phyloP scores from a whole-genome alignment of 2,888 invertebrate species.

The Smittia sp. region DNA sequence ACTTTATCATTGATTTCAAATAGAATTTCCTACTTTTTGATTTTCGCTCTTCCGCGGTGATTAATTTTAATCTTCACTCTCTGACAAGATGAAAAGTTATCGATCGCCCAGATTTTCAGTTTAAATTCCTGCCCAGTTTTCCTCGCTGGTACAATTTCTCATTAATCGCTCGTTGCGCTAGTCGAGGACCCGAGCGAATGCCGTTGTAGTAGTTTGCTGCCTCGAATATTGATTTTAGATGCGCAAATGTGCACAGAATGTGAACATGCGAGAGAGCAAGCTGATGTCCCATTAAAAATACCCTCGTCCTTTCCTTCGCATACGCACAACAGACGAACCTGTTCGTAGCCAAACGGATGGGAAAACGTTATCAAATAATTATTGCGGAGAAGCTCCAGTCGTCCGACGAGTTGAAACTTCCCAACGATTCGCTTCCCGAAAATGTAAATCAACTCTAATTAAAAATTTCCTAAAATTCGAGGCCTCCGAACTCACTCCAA shows the following conservation, averaged over 20 bases:
- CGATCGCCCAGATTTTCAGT: neutral
- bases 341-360: neutral
- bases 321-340: neutral
- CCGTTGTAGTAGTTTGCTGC: slow-evolving; percentile 38
- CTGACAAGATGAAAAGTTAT: slow-evolving; percentile 12
- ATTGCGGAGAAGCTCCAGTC: neutral
- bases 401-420: neutral
- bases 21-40: neutral
- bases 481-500: neutral
- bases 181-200: neutral
- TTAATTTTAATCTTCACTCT: slow-evolving; percentile 5
- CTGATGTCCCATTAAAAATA: slow-evolving; percentile 39
- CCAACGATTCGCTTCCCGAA: neutral
- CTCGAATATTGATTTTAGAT: slow-evolving; percentile 37
- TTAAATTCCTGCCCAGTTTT: neutral
- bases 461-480: slow-evolving; percentile 7
- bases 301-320: slow-evolving; percentile 14
- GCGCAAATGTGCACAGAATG: slow-evolving; percentile 37
- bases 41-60: neutral
- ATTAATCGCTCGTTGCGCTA: neutral
- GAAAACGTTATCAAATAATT: slow-evolving; percentile 10
- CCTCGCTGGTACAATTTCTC: neutral
- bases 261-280: slow-evolving; percentile 24
- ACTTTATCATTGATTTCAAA: neutral
- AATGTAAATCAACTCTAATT: slow-evolving; percentile 30